Percentiles rank a stretch among this genome's conserved stretches.
Evolutionary conservation across 2,888 invertebrate species (phyloP).

Genomic region (Zeuzera pyrina): DNA sequence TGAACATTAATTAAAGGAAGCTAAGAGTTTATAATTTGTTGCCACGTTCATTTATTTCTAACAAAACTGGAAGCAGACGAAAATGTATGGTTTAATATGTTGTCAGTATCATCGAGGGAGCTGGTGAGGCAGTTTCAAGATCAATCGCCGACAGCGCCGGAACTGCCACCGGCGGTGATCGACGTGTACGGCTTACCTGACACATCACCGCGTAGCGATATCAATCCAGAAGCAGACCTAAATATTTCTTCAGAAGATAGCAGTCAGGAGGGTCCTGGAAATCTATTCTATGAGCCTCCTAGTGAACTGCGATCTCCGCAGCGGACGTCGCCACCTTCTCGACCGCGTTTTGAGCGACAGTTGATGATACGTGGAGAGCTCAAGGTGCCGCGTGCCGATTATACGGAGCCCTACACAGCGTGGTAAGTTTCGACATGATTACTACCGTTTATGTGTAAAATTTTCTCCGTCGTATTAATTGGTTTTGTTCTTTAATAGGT

Average conservation of each 20-base stretch:
- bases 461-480: background rate
- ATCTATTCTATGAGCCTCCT: too few relatives aligned
- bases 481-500: constrained; percentile 25
- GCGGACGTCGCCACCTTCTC: too few relatives aligned
- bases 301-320: too few relatives aligned
- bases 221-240: too few relatives aligned
- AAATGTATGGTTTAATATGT: background rate
- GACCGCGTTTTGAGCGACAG: constrained; percentile 33
- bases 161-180: constrained; percentile 39
- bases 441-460: background rate
- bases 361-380: constrained; percentile 33
- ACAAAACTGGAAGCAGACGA: too few relatives aligned
- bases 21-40: too few relatives aligned
- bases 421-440: constrained; percentile 22
- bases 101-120: constrained; percentile 30
- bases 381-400: constrained; percentile 40
- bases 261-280: too few relatives aligned
- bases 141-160: constrained; percentile 29
- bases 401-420: constrained; percentile 40
- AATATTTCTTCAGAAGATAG: too few relatives aligned
- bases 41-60: too few relatives aligned
- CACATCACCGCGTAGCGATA: too few relatives aligned
- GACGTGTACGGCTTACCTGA: constrained; percentile 17
- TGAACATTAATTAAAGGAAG: too few relatives aligned
- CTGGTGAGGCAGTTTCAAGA: constrained; percentile 36